These are phyloP conservation scores for Periophthalmus magnuspinnatus DNA, from an alignment of 2,797 vertebrate genomes.

Conservation along the genomic window DNA sequence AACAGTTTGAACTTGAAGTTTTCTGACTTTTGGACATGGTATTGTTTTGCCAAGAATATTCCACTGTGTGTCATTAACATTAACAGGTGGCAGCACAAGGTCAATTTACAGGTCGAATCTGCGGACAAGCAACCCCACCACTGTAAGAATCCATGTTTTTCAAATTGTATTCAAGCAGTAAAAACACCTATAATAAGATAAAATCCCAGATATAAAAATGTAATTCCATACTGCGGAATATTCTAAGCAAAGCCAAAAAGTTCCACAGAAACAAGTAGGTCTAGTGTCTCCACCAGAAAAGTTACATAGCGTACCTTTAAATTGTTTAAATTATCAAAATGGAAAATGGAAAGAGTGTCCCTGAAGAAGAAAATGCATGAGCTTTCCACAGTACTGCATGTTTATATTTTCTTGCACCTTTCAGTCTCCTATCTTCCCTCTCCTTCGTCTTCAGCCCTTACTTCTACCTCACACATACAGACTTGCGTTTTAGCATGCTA, in stretches of 20 bases:
- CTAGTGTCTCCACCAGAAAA: background rate
- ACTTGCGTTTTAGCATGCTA: conserved; percentile 23
- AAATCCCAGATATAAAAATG: too few species aligned
- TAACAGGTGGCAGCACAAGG: too few species aligned
- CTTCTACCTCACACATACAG: conserved; percentile 21
- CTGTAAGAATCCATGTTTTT: too few species aligned
- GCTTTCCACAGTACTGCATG: background rate
- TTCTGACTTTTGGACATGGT: background rate
- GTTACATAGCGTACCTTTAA: too few species aligned
- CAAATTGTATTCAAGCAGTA: too few species aligned
- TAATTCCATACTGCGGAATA: too few species aligned
- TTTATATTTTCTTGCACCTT: background rate
- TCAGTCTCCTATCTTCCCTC: conserved; percentile 14
- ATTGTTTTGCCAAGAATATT: background rate
- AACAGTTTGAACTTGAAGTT: background rate
- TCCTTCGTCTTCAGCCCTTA: conserved; percentile 5
- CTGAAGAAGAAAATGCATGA: background rate
- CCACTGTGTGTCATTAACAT: too few species aligned
- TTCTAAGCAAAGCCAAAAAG: background rate
- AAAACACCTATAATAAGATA: too few species aligned
- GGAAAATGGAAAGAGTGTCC: too few species aligned
- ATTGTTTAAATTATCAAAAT: too few species aligned
- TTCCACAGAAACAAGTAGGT: background rate
- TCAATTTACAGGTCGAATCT: too few species aligned
- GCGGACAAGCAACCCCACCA: too few species aligned